Evolutionary conservation across 2,888 invertebrate genomes (phyloP).

Genomic region (Hydrotaea diabolus): DNA sequence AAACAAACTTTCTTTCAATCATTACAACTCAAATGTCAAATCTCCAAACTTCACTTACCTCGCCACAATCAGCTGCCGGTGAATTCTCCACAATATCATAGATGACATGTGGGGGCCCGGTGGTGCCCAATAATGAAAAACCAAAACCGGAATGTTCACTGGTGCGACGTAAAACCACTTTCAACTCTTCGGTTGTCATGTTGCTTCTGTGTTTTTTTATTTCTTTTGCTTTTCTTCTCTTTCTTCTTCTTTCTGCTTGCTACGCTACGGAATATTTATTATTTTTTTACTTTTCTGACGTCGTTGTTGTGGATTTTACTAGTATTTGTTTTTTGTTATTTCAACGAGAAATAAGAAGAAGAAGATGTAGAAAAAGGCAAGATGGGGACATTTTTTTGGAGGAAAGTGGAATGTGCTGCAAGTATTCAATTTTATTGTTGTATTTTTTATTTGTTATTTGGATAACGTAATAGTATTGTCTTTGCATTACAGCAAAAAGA

Average conservation of each 20-base stretch:
- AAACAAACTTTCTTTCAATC: too few species aligned
- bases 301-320: background rate
- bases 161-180: constrained; percentile 92
- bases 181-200: constrained; percentile 92
- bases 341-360: background rate
- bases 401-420: background rate
- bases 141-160: constrained; percentile 94
- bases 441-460: background rate
- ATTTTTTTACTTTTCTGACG: background rate
- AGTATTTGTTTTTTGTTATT: background rate
- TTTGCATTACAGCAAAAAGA: background rate
- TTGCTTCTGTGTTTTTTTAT: constrained; percentile 31
- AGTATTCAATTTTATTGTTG: background rate
- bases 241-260: constrained; percentile 6
- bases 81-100: constrained; percentile 96
- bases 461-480: background rate
- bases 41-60: constrained; percentile 75
- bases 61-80: constrained; percentile 92
- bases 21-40: background rate
- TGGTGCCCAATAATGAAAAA: constrained; percentile 94
- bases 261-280: background rate
- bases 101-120: constrained; percentile 95
- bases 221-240: background rate
- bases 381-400: background rate
- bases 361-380: background rate